Evolutionary conservation across 2,888 invertebrate genomes (phyloP).

Genomic region (Andrena marginata): DNA sequence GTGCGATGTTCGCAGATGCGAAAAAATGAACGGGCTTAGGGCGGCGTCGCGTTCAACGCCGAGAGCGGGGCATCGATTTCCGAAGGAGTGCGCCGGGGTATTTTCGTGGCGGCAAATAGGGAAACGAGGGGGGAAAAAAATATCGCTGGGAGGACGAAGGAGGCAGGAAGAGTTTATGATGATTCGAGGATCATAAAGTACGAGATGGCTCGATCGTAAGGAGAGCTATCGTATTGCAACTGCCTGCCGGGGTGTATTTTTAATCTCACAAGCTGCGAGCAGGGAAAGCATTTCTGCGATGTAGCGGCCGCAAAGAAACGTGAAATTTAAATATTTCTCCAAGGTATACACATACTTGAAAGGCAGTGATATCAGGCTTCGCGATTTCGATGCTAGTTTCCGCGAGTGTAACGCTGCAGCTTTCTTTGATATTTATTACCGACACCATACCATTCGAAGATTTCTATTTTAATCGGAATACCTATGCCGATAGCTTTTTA

Average conservation of each 20-base stretch:
- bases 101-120: slow-evolving; percentile 67
- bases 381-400: no score
- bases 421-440: no score
- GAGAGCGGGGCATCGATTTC: slow-evolving; percentile 53
- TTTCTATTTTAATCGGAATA: no score
- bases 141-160: background rate
- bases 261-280: background rate
- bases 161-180: slow-evolving; percentile 23
- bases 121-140: slow-evolving; percentile 12
- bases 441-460: no score
- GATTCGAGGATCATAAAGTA: slow-evolving; percentile 30
- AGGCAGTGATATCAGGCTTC: no score
- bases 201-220: slow-evolving; percentile 43
- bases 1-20: slow-evolving; percentile 3
- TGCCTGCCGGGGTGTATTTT: slow-evolving; percentile 18
- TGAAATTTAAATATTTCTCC: background rate
- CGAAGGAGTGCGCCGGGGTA: slow-evolving; percentile 66
- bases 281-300: background rate
- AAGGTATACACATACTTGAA: background rate
- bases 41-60: background rate
- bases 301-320: background rate
- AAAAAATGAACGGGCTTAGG: background rate
- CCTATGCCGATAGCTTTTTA: no score
- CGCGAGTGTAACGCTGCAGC: no score
- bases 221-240: slow-evolving; percentile 26